These are phyloP conservation scores for Cerastis rubricosa DNA, from an alignment of 2,888 invertebrate species.

Conservation along the genomic window DNA sequence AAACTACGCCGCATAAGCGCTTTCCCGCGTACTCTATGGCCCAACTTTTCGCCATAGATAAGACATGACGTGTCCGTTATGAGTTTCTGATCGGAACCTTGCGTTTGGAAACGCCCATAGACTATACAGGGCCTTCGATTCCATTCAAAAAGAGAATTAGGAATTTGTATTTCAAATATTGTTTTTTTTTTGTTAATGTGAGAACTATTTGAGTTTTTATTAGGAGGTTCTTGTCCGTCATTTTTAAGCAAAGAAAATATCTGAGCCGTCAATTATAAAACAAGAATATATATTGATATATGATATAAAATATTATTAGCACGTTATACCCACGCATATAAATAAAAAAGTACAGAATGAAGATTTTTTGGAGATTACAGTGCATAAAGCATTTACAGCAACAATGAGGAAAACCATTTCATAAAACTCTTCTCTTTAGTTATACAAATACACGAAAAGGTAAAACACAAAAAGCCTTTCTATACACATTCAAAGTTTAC, in stretches of 20 bases:
- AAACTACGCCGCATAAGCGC: constrained; percentile 51
- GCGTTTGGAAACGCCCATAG: constrained; percentile 75
- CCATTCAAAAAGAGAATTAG: constrained; percentile 66
- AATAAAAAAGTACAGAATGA: background rate
- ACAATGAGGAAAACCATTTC: constrained; percentile 18
- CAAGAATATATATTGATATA: no score
- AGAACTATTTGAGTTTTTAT: background rate
- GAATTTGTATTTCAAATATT: constrained; percentile 49
- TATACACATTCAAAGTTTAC: constrained; percentile 18
- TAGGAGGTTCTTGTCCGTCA: background rate
- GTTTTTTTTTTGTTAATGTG: constrained; percentile 9
- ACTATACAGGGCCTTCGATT: constrained; percentile 69
- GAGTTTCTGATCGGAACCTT: constrained; percentile 85
- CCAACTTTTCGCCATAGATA: constrained; percentile 81
- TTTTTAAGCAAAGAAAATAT: background rate
- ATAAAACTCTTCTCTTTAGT: constrained; percentile 11
- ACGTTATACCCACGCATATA: background rate
- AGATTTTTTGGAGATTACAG: constrained; percentile 16
- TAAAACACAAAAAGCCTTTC: constrained; percentile 24
- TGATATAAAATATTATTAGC: background rate
- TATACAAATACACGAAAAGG: background rate
- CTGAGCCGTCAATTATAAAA: background rate
- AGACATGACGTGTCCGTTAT: constrained; percentile 87
- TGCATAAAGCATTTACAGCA: constrained; percentile 2
- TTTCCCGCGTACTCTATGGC: constrained; percentile 68